Evolutionary conservation across 2,797 vertebrate species (phyloP).

Genomic region (Syngnathus acus): DNA sequence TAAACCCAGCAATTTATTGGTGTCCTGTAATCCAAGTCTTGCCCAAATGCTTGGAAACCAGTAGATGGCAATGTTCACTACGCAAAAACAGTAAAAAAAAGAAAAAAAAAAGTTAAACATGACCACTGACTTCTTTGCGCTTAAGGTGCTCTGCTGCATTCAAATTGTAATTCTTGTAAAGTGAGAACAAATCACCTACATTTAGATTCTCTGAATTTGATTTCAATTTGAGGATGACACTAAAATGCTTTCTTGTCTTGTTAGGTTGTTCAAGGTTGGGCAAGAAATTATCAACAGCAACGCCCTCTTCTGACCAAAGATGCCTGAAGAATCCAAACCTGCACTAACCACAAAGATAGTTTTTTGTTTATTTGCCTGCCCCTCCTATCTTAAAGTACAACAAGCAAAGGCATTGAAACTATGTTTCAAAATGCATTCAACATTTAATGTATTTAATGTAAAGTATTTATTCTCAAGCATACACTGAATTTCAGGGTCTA

Average conservation of each 20-base stretch:
- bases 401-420: background rate
- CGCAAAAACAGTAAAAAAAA: background rate
- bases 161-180: background rate
- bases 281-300: slow-evolving; percentile 73
- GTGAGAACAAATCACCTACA: no score
- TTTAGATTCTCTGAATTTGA: background rate
- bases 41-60: background rate
- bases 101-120: background rate
- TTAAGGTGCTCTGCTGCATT: background rate
- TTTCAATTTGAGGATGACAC: background rate
- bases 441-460: slow-evolving; percentile 52
- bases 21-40: background rate
- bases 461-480: slow-evolving; percentile 53
- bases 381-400: slow-evolving; percentile 2
- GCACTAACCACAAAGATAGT: background rate
- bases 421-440: background rate
- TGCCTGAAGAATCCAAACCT: slow-evolving; percentile 47
- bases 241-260: slow-evolving; percentile 11
- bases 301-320: slow-evolving; percentile 76
- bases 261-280: slow-evolving; percentile 81
- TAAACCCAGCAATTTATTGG: background rate
- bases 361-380: slow-evolving; percentile 1
- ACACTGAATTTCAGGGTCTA: background rate
- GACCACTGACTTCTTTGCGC: background rate
- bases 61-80: slow-evolving; percentile 42